Evolutionary conservation across 2,888 invertebrate genomes (phyloP), one percentile per base, ranked within the genome.

Genomic region (Ctena decussata): DNA sequence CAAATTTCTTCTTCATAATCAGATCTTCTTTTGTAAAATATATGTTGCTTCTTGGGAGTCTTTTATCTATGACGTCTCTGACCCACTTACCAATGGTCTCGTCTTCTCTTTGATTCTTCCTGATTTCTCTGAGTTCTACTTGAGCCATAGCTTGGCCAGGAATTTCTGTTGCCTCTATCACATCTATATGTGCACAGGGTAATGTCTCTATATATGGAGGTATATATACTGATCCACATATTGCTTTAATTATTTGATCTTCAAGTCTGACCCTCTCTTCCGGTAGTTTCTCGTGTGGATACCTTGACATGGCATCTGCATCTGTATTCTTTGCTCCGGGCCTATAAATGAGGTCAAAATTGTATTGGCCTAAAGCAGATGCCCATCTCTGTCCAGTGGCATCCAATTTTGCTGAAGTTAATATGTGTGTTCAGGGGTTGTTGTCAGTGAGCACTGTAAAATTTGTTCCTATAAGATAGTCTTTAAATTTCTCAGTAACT

Each of bases 351-450:
- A 84, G 39, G n/a, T 78, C 46, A 69, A 83, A 83, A 18, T 39
- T 41, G 37, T 39, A 83, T 8, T 49, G 35, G 12, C 73, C 75
- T 27, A 79, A 37, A 21, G 72, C 73, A 49, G 78, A 57, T 24
- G 60, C 60, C 83, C 74, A 82, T 12, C 85, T 49, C 35, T 82
- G 77, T 5, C 84, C 81, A 21, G 84, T 81, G 39, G 84, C 80
- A 65, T 85, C 85, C 21, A 82, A 35, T 41, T 82, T 82, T n/a
- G 82, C 75, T 21, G 70, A 32, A 3, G 78, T 79, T 12, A 82
- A 35, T n/a, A 79, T 73, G 65, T 83, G 49, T 11, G 74, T 83
- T 0, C 79, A 39, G 15, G 79, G 83, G 44, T 83, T 83, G 39
- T 82, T 82, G 60, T 57, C 76, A 8, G 76, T 71, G 3, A 35